Evolutionary conservation across 2,113 vertebrate species (phyloP), one percentile per base, ranked within the genome.

Genomic region (Tinamus guttatus): DNA sequence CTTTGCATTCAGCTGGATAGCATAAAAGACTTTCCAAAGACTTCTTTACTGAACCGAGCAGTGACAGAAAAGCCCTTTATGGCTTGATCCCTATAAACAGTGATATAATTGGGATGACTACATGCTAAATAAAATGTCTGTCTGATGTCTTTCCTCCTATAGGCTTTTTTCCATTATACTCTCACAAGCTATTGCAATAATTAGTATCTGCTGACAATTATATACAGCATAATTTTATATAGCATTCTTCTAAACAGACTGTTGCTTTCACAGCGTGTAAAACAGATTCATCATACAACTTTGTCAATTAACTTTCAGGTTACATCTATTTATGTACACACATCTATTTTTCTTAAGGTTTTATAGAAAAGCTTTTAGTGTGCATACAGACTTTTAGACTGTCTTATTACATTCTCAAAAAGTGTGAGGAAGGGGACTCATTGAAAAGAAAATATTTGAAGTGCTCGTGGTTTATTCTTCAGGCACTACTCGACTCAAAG

Each of bases 381-480:
- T 49, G 47, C 60, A 75, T 34, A 30, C 11, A 52, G 54, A 62
- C 45, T 67, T 69, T 76, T 71, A 70, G 28, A n/a, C 80, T 81
- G 68, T 80, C 75, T 90, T 75, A 93, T 89, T 93, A 87, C 17
- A 14, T 84, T 78, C 13, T 63, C 20, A 25, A 81, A 78, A 94
- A 93, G 77, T 70, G 32, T 22, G n/a, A 68, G 4, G 8, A 52
- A 63, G 32, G 9, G 27, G 10, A 41, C 19, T 58, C 74, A 60
- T 14, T 85, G 69, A 84, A 90, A 94, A 77, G 16, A 71, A 94
- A 81, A 64, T 60, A 77, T 75, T 74, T 81, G 59, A 93, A 93
- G 32, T 62, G 79, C 40, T 17, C 3, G 13, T 88, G n/a, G 9
- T 21, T 75, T 65, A 47, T 81, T 90, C 51, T 93, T 81, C 54